Evolutionary conservation across 2,113 vertebrate species (phyloP).

Genomic region (Gallinago media): DNA sequence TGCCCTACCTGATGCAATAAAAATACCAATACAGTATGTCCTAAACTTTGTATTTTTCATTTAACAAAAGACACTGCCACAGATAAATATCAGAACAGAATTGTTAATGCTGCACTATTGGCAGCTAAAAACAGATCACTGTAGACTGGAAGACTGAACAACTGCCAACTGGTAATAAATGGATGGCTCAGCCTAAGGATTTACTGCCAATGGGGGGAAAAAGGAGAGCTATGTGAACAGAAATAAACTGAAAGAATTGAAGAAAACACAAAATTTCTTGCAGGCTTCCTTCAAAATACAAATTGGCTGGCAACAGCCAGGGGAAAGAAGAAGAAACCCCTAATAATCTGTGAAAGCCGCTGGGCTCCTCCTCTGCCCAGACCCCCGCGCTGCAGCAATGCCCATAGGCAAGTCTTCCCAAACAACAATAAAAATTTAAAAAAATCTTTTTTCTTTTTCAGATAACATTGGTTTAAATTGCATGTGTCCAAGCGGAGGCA

Average conservation of each 20-base stretch:
- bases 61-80: slow-evolving; percentile 61
- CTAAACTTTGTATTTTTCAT: slow-evolving; percentile 58
- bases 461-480: background rate
- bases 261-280: slow-evolving; percentile 36
- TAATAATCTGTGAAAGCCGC: background rate
- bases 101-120: slow-evolving; percentile 71
- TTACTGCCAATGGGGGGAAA: slow-evolving; percentile 52
- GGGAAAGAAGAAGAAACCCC: background rate
- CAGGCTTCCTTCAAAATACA: slow-evolving; percentile 21
- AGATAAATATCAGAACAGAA: slow-evolving; percentile 69
- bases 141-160: slow-evolving; percentile 41
- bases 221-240: slow-evolving; percentile 17
- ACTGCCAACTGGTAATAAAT: slow-evolving; percentile 63
- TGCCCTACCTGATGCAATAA: slow-evolving; percentile 12
- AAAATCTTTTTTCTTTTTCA: background rate
- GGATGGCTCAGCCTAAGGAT: slow-evolving; percentile 60
- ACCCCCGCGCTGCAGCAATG: background rate
- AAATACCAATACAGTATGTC: slow-evolving; percentile 16
- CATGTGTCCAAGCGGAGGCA: background rate
- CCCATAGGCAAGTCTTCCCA: background rate
- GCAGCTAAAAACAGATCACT: slow-evolving; percentile 65
- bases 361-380: background rate
- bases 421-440: background rate
- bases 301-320: background rate
- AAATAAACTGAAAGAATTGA: slow-evolving; percentile 35